phyloP scores from a whole-genome alignment of 2,113 vertebrate genomes.

The Dolichotis patagonum region DNA sequence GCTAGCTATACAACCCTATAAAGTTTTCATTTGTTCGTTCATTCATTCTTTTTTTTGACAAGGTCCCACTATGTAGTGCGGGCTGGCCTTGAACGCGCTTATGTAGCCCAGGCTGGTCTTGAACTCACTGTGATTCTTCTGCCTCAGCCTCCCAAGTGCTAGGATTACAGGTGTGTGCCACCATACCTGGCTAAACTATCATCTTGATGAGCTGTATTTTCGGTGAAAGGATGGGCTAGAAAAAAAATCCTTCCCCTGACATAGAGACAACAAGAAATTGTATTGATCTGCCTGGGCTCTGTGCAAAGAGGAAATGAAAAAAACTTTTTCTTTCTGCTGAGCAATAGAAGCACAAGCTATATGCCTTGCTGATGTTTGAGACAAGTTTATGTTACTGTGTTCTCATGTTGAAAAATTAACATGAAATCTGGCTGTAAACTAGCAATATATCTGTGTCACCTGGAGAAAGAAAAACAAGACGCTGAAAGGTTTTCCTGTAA shows the following conservation, averaged over 20 bases:
- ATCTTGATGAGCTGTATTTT: not conserved
- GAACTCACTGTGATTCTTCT: not conserved
- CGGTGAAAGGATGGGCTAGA: not conserved
- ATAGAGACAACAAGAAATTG: not conserved
- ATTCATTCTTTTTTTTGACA: not conserved
- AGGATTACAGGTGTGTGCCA: not conserved
- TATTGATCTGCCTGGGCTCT: constrained; percentile 51
- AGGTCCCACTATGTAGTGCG: not conserved
- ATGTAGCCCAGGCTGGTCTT: not conserved
- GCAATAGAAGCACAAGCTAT: not conserved
- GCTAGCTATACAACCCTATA: not conserved
- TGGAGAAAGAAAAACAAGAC: constrained; percentile 49
- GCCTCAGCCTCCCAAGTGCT: not conserved
- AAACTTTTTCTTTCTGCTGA: not conserved
- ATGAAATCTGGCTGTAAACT: constrained; percentile 46
- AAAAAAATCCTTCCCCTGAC: not conserved
- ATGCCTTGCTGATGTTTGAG: constrained; percentile 14
- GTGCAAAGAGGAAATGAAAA: constrained; percentile 38
- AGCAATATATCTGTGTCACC: not conserved
- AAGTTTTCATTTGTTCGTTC: too few species aligned
- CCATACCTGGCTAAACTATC: not conserved
- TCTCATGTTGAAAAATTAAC: constrained; percentile 19
- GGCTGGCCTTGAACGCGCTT: not conserved
- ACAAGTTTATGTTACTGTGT: constrained; percentile 34
- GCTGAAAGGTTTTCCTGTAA: not conserved